Evolutionary conservation across 2,888 invertebrate species (phyloP).

Genomic region (Tenodera sinensis): DNA sequence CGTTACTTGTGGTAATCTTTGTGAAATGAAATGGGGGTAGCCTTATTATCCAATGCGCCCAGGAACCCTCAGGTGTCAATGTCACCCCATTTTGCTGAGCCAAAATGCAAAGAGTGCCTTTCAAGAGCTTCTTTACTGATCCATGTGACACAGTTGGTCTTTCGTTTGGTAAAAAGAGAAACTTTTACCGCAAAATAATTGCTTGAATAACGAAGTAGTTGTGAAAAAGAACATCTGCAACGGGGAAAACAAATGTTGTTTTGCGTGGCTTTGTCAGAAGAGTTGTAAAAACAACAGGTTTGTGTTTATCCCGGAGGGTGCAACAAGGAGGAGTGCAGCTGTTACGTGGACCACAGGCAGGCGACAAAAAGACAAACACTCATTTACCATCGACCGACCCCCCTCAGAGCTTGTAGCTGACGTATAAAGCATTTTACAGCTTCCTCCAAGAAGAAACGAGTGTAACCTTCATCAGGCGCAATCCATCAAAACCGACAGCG

Average conservation of each 20-base stretch:
- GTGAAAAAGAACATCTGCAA: background rate
- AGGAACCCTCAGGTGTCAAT: too few relatives aligned
- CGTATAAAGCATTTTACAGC: background rate
- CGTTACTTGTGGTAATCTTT: too few relatives aligned
- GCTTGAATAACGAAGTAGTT: background rate
- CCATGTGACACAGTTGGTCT: too few relatives aligned
- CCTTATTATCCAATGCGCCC: too few relatives aligned
- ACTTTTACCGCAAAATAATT: background rate
- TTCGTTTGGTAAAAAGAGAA: too few relatives aligned
- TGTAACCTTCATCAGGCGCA: background rate
- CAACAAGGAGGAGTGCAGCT: background rate
- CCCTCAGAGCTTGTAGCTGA: too few relatives aligned
- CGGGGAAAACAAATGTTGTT: background rate
- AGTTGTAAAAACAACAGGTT: background rate
- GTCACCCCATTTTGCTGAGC: too few relatives aligned
- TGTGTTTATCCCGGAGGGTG: background rate
- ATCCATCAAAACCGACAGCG: background rate
- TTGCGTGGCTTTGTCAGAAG: background rate
- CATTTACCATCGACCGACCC: background rate
- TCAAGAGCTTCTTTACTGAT: too few relatives aligned
- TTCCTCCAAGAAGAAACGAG: background rate
- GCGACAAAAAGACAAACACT: background rate
- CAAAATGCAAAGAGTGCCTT: too few relatives aligned
- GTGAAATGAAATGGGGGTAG: too few relatives aligned
- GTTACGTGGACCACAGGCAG: background rate